Percentiles rank a stretch among this genome's conserved stretches.
Evolutionary conservation across 2,888 invertebrate species (phyloP).

Genomic region (Nezara viridula): DNA sequence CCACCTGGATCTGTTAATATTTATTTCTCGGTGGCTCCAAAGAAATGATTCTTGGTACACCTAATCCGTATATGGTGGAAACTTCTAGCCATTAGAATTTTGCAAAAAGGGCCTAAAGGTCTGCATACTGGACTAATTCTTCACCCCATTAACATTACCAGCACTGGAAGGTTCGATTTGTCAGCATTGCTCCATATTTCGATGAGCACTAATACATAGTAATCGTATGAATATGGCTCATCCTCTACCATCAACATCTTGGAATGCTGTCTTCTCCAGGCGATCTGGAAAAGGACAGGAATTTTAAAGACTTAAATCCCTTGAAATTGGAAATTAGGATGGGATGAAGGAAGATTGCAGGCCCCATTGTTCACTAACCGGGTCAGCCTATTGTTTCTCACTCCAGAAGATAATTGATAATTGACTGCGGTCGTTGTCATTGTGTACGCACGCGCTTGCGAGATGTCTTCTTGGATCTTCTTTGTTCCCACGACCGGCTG

Average conservation of each 20-base stretch:
- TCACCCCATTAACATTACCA: too few species aligned
- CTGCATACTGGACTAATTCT: too few species aligned
- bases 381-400: conserved; percentile 22
- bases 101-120: too few species aligned
- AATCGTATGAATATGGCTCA: not conserved
- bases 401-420: conserved; percentile 6
- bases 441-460: conserved; percentile 46
- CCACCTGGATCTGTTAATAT: too few species aligned
- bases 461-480: not conserved
- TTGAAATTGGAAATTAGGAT: conserved; percentile 36
- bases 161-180: too few species aligned
- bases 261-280: not conserved
- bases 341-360: not conserved
- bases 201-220: not conserved
- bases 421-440: conserved; percentile 29
- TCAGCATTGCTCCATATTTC: not conserved
- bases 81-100: too few species aligned
- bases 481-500: conserved; percentile 8
- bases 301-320: conserved; percentile 33
- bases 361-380: conserved; percentile 37
- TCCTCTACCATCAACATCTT: not conserved
- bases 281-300: not conserved
- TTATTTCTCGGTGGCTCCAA: too few species aligned
- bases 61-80: too few species aligned
- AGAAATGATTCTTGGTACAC: too few species aligned